phyloP scores from a whole-genome alignment of 2,888 invertebrate genomes.

The Spisula solida region DNA sequence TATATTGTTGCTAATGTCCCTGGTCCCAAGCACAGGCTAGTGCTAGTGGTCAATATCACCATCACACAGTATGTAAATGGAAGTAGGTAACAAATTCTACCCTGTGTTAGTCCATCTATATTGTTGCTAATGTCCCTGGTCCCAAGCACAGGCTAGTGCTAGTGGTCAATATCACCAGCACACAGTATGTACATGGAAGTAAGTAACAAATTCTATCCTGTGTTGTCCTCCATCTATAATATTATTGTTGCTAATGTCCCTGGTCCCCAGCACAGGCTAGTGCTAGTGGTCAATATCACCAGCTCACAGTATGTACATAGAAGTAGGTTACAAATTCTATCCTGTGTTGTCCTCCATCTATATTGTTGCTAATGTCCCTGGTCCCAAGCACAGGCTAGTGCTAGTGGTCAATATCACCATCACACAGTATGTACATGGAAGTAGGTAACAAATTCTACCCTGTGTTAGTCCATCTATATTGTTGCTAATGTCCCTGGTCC shows the following conservation, averaged over 20 bases:
- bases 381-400: conserved; percentile 10
- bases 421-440: conserved; percentile 1
- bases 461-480: background rate
- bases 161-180: conserved; percentile 14
- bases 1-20: background rate
- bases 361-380: conserved; percentile 2
- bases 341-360: background rate
- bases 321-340: background rate
- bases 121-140: conserved; percentile 11
- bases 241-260: background rate
- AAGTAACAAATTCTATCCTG: background rate
- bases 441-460: background rate
- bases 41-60: background rate
- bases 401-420: conserved; percentile 14
- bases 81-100: background rate
- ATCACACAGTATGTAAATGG: background rate
- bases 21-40: conserved; percentile 10
- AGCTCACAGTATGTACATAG: conserved; percentile 1
- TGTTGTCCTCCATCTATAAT: background rate
- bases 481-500: conserved; percentile 15
- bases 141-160: conserved; percentile 18
- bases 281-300: conserved; percentile 4
- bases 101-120: background rate
- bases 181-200: conserved; percentile 8
- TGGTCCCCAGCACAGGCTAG: conserved; percentile 14